phyloP scores from a whole-genome alignment of 2,113 vertebrate genomes.

The Sinocyclocheilus rhinocerous region DNA sequence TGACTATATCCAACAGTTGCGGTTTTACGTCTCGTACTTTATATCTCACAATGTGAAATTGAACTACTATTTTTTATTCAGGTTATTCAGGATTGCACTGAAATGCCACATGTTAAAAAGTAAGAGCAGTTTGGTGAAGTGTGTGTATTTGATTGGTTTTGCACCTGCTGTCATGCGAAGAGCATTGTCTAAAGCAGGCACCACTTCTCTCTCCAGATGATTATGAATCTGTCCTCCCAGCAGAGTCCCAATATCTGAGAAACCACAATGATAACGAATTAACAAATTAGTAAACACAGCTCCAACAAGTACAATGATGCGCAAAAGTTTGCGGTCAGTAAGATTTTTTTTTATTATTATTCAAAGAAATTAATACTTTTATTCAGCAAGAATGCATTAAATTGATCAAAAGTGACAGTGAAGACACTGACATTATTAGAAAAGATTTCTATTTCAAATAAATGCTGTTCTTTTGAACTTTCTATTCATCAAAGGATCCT shows the following conservation, averaged over 20 bases:
- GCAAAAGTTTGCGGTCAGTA: not conserved
- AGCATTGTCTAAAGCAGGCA: constrained; percentile 83
- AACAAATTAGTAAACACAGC: not conserved
- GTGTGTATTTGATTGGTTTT: constrained; percentile 39
- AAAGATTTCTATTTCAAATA: not conserved
- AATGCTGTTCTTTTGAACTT: not conserved
- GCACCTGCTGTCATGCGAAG: constrained; percentile 88
- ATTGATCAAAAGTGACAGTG: not conserved
- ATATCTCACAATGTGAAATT: not conserved
- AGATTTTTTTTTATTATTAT: not conserved
- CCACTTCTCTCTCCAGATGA: constrained; percentile 81
- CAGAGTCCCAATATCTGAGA: constrained; percentile 82
- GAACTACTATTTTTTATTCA: not conserved
- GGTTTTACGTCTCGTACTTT: not conserved
- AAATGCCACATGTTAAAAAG: not conserved
- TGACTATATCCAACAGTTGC: not conserved
- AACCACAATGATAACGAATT: not conserved
- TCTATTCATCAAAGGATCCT: not conserved
- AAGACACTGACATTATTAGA: not conserved
- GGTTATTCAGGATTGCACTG: not conserved
- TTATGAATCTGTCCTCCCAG: constrained; percentile 83
- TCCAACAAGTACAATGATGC: not conserved
- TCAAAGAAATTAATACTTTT: not conserved
- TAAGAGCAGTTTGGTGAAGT: not conserved
- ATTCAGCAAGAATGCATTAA: not conserved